Conservation (phyloP, 35 echinoderm and acorn worm genomes). For the Acanthaster planci region DNA sequence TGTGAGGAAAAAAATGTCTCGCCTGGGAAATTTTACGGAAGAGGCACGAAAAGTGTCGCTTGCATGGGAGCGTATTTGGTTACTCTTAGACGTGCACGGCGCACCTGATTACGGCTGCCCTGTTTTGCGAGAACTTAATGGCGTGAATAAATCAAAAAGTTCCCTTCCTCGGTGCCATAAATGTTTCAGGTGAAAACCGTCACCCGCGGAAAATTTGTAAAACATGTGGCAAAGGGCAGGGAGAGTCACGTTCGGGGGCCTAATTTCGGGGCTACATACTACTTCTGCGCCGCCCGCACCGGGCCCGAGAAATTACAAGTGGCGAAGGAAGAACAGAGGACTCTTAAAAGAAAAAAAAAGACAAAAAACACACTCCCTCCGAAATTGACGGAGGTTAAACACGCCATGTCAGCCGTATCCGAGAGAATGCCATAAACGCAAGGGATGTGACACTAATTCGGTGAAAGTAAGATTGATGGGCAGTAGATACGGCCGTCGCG, state of each 20-base stretch:
- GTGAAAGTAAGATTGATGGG: conserved; percentile 17
- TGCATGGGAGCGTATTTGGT: not conserved
- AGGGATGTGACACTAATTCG: conserved; percentile 22
- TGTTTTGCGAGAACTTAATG: not conserved
- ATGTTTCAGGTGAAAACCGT: conserved; percentile 21
- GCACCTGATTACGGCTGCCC: not conserved
- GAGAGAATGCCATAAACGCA: conserved; percentile 1
- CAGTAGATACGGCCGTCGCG: not conserved
- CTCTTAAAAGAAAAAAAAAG: not conserved
- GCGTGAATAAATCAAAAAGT: conserved; percentile 23
- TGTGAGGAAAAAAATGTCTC: not conserved
- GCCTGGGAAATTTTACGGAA: conserved; percentile 16
- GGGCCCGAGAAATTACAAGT: not conserved
- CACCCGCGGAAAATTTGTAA: conserved; percentile 9
- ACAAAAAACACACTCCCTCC: not conserved
- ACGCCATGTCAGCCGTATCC: conserved; percentile 20
- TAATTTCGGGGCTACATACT: not conserved
- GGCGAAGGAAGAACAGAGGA: not conserved
- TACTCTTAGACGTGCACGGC: not conserved
- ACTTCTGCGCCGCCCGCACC: not conserved
- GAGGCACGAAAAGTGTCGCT: not conserved
- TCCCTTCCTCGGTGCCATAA: conserved; percentile 5
- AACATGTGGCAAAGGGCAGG: conserved; percentile 24
- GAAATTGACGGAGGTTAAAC: conserved; percentile 22
- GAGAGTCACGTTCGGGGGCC: conserved; percentile 3